These are phyloP conservation scores for Willisornis vidua DNA, from an alignment of 2,113 vertebrate species.

Conservation along the genomic window DNA sequence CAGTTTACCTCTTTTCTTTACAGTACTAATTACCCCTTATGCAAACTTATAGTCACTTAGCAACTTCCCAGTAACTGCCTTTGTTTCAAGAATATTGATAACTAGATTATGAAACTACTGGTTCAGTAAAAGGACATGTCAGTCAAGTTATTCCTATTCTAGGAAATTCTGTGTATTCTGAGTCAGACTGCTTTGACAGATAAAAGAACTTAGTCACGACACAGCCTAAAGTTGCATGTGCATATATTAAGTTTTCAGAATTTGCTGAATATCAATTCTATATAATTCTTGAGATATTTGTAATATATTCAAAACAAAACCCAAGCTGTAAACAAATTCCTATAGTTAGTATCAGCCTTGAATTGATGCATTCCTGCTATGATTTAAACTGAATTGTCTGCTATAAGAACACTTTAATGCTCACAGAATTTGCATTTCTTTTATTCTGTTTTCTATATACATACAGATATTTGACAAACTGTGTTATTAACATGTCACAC, in stretches of 20 bases:
- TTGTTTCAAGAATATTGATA: constrained; percentile 30
- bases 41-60: background rate
- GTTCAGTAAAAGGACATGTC: constrained; percentile 16
- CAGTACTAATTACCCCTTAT: background rate
- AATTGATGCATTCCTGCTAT: background rate
- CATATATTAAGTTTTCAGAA: background rate
- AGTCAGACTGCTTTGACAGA: constrained; percentile 45
- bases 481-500: background rate
- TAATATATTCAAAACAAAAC: background rate
- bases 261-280: background rate
- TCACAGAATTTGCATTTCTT: background rate
- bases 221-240: background rate
- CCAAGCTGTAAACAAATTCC: background rate
- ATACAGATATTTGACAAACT: background rate
- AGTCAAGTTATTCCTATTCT: constrained; percentile 44
- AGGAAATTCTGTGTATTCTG: constrained; percentile 24
- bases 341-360: background rate
- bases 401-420: background rate
- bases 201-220: background rate
- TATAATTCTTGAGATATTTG: background rate
- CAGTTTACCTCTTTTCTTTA: background rate
- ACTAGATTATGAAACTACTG: constrained; percentile 12
- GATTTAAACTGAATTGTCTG: background rate
- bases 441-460: background rate
- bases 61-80: background rate